phyloP scores from a whole-genome alignment of 2,113 vertebrate species.

The Meriones unguiculatus region DNA sequence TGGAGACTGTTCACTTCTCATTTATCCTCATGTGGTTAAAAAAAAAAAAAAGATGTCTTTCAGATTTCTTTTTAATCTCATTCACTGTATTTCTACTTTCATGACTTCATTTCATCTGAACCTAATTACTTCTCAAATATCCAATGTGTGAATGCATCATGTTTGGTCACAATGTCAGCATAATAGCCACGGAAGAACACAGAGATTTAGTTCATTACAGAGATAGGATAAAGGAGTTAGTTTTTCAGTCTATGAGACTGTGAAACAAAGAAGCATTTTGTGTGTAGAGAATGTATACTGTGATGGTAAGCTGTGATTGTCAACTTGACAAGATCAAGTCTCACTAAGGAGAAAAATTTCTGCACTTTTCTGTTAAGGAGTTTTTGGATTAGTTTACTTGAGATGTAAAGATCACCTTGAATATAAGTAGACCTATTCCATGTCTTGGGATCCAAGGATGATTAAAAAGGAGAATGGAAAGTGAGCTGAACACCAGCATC shows the following conservation, averaged over 20 bases:
- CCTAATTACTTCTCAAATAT: background rate
- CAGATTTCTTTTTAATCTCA: background rate
- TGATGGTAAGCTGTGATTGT: background rate
- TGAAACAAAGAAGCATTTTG: background rate
- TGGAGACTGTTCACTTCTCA: background rate
- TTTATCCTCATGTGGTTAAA: background rate
- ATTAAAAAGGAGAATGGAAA: background rate
- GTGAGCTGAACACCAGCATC: background rate
- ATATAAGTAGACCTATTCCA: background rate
- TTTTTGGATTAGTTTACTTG: background rate
- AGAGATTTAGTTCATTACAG: background rate
- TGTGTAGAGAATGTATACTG: background rate
- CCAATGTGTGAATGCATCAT: background rate
- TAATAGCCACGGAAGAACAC: background rate
- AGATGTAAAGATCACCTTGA: background rate
- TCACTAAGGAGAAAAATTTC: background rate
- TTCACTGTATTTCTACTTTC: background rate
- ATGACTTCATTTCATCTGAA: background rate
- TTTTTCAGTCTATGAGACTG: background rate
- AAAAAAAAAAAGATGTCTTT: background rate
- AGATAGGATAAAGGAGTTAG: accelerated
- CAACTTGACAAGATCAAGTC: background rate
- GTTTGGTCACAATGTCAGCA: background rate
- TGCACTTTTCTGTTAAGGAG: background rate
- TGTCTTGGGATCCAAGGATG: background rate